These are phyloP conservation scores for Alces alces DNA, from an alignment of 2,113 vertebrate species.

Conservation along the genomic window DNA sequence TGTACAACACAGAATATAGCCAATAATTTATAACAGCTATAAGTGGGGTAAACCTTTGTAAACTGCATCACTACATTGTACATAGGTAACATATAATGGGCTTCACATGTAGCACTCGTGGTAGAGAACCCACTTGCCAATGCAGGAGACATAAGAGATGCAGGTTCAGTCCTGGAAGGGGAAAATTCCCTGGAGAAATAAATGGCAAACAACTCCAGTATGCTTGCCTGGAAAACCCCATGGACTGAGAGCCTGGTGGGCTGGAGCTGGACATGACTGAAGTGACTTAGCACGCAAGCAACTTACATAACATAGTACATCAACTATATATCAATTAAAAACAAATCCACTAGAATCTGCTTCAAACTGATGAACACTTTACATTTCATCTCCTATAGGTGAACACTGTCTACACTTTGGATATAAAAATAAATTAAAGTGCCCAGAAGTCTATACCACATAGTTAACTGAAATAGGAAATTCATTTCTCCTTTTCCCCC, in stretches of 20 bases:
- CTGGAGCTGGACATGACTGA: not conserved
- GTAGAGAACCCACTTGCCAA: not conserved
- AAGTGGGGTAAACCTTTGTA: not conserved
- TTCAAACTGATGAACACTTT: not conserved
- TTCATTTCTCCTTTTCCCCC: fast-evolving
- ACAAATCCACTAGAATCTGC: not conserved
- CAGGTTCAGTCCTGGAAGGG: not conserved
- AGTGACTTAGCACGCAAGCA: not conserved
- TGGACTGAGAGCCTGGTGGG: not conserved
- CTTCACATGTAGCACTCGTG: not conserved
- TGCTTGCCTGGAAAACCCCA: not conserved
- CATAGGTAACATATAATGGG: not conserved
- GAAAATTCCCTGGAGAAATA: not conserved
- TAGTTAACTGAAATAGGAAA: not conserved
- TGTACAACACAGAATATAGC: not conserved
- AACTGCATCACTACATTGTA: fast-evolving
- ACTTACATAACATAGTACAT: not conserved
- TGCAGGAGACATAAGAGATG: not conserved
- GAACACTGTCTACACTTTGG: fast-evolving
- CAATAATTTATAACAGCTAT: not conserved
- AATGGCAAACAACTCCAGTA: not conserved
- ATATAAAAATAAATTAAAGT: not conserved
- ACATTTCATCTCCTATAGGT: not conserved
- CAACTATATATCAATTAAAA: not conserved
- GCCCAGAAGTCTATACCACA: not conserved